Base-by-base conservation (phyloP, 2,888 invertebrate species). In the Apodemia zela region DNA sequence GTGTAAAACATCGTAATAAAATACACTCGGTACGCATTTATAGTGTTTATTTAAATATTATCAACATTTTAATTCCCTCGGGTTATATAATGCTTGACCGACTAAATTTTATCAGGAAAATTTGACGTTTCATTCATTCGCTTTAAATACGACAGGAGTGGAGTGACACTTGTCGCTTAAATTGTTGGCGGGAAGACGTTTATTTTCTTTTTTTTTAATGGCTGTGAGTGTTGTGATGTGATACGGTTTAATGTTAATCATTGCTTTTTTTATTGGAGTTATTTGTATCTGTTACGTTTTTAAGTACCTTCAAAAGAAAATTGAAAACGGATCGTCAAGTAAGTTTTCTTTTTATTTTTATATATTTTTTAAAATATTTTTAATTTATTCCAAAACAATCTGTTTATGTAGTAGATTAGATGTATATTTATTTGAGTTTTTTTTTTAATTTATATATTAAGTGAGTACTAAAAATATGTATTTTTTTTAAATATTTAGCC, bases 191-290 rank as follows among this genome's bases (percentile, higher is more conserved):
- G 86, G 85, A 87, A 82, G 75, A 75, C 77, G 74, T 76, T 69
- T 49, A 51, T 68, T 71, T 70, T 67, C 74, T 75, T 75, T 71
- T 69, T 73, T 72, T 73, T 70, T 71, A 29, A 73, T 76, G 78
- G 75, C 74, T 74, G 80, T 81, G 79, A 78, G 84, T 85, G 84
- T 76, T 77, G 87, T 87, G 87, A 81, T 84, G 89, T 88, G 87
- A 77, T 72, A 61, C 62, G 59, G 57, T 67, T 71, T 75, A 74
- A 89, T 89, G 88, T 79, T 89, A 73, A 79, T 76, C 62, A 80
- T 87, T 78, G 76, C 76, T 69, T 75, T 82, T 65, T 72, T 80
- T 57, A 69, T 82, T 65, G 80, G 78, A 69, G 69, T 78, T 67
- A 69, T 82, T 73, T 68, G 84, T 66, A 69, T 84, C 73, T 77